Percentiles rank a stretch among this genome's conserved stretches.
Evolutionary conservation across 2,113 vertebrate genomes (phyloP).

Genomic region (Solea solea): DNA sequence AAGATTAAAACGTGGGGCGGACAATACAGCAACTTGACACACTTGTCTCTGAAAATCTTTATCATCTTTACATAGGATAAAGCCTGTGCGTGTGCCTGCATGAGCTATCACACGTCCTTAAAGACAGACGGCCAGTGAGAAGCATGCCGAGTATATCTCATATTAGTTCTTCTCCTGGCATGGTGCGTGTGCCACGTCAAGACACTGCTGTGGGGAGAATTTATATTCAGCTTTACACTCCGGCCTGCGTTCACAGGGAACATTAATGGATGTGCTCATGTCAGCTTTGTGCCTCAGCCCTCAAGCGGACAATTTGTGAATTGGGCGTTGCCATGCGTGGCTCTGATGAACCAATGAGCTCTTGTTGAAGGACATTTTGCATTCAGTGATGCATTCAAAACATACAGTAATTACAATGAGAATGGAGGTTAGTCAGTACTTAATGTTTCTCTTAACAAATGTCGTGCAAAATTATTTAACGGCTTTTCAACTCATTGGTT

Average conservation of each 20-base stretch:
- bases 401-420: slow-evolving; percentile 40
- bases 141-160: slow-evolving; percentile 22
- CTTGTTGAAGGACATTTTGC: slow-evolving; percentile 47
- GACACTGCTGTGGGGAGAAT: slow-evolving; percentile 33
- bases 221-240: slow-evolving; percentile 40
- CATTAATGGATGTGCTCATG: slow-evolving; percentile 47
- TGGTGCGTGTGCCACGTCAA: neutral
- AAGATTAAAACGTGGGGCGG: slow-evolving; percentile 4
- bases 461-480: slow-evolving; percentile 55
- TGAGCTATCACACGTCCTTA: slow-evolving; percentile 19
- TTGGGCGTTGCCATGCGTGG: slow-evolving; percentile 22
- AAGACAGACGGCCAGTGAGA: slow-evolving; percentile 23
- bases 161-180: slow-evolving; percentile 32
- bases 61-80: neutral
- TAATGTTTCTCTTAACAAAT: slow-evolving; percentile 43
- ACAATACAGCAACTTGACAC: neutral
- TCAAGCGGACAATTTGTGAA: slow-evolving; percentile 20
- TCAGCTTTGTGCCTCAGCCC: slow-evolving; percentile 34
- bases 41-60: slow-evolving; percentile 1
- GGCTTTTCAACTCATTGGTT: slow-evolving; percentile 25
- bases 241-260: slow-evolving; percentile 41
- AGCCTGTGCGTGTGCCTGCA: neutral
- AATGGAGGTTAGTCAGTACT: slow-evolving; percentile 60
- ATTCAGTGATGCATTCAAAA: slow-evolving; percentile 26
- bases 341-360: slow-evolving; percentile 39